phyloP scores from a whole-genome alignment of 2,888 invertebrate species.

The Cephus rjabovi region DNA sequence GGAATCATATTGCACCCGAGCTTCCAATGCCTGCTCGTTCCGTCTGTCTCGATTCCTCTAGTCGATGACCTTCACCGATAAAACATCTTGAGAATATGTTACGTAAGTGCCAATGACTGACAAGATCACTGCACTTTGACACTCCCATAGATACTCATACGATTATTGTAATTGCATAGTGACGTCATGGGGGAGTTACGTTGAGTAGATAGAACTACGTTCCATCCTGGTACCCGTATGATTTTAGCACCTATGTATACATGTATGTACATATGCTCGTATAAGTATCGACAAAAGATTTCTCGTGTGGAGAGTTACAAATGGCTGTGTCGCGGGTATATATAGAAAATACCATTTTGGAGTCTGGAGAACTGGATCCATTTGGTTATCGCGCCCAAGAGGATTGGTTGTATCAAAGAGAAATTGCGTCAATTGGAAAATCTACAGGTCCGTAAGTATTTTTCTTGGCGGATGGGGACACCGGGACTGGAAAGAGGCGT shows the following conservation, averaged over 20 bases:
- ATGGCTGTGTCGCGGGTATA: not conserved
- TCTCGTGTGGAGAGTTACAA: not conserved
- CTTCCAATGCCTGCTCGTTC: slow-evolving; percentile 5
- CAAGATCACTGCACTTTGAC: not conserved
- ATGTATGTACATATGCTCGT: not conserved
- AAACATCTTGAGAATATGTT: slow-evolving; percentile 24
- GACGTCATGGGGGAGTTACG: not conserved
- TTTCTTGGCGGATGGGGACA: not conserved
- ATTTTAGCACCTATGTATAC: not conserved
- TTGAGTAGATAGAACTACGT: not conserved
- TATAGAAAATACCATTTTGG: not conserved
- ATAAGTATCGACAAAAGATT: not conserved
- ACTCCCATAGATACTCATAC: not conserved
- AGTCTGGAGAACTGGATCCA: not conserved
- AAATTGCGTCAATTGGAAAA: not conserved
- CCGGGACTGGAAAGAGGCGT: not conserved
- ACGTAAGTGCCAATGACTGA: slow-evolving; percentile 4
- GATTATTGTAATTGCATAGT: not conserved
- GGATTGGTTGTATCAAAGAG: not conserved
- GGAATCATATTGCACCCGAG: slow-evolving; percentile 45
- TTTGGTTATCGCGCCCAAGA: not conserved
- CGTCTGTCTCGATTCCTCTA: slow-evolving; percentile 12
- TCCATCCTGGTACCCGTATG: not conserved
- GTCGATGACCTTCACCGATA: slow-evolving; percentile 33
- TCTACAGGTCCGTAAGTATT: not conserved